Evolutionary conservation across 2,888 invertebrate species (phyloP), one percentile per base, ranked within the genome.

Genomic region (Heterodera filipjevi): DNA sequence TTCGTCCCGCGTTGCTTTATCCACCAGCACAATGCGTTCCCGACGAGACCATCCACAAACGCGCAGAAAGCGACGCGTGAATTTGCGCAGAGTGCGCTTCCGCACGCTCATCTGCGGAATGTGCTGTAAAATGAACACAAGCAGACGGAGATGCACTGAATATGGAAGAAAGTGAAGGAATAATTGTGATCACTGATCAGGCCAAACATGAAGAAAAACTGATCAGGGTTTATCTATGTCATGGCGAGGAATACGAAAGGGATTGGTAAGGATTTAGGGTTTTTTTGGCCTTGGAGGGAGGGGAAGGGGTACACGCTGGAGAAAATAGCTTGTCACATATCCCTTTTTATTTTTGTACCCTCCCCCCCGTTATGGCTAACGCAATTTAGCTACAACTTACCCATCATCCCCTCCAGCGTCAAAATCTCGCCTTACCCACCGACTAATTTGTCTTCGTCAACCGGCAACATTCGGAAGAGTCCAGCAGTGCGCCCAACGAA

Each of bases 1-100:
- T 5, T 59, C 10, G 6, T 6, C 39, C 2, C 8, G 59, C 59
- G 27, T 27, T n/a, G 27, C 59, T 32, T 6, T 59, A 46, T 75
- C 75, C 66, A 75, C 75, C 66, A 75, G 46, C 68, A 75, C 75
- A 64, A 75, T 3, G 32, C 59, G 75, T 64, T 75, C 64, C n/a
- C 75, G 66, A 22, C 46, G 66, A 27, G 32, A 19, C 75, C 75
- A 75, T 30, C 64, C 75, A 30, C 59, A 30, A 46, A 39, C 32
- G 66, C 64, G 39, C 32, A 75, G 30, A 35, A 75, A 75, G 39
- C 46, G 66, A 44, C 35, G 66, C 33, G 75, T 75, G 46, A 66
- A 75, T 35, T 75, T 75, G 46, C 75, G 75, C 32, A 75, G 46
- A 27, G 68, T 33, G 46, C 68, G 46, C 46, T 75, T 75, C 64